Evolutionary conservation across 2,113 vertebrate genomes (phyloP), one percentile per base, ranked within the genome.

Genomic region (Ifrita kowaldi): DNA sequence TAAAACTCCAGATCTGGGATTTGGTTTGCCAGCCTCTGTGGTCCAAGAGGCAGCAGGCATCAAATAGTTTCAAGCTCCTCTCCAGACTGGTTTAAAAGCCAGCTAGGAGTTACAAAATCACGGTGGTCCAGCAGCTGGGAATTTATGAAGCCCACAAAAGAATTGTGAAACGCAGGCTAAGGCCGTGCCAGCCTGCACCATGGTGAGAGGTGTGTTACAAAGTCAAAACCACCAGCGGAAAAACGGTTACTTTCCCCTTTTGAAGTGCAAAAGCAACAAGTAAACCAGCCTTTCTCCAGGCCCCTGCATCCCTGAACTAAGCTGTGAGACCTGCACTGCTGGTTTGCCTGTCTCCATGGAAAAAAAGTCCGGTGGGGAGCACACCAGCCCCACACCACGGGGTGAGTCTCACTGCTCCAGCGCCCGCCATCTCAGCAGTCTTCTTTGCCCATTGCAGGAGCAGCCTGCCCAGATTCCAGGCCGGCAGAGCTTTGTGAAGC

Each of bases 91-190:
- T 73, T 83, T 83, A 41, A 80, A 86, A 83, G 65, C 16, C 90
- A 50, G 5, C 64, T 88, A n/a, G 16, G 69, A 83, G 62, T 93
- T 95, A 94, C 90, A 95, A 89, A 96, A 93, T 87, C 92, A 76
- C 1, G 0, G 85, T 74, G 41, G 59, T 93, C 70, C 56, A 82
- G 90, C 49, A 78, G 22, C 65, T 79, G 67, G 70, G 69, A 62
- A 62, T 95, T 95, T 94, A 83, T 85, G 49, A 95, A 95, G 90
- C 49, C 82, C 49, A 4, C 80, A 86, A 49, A 74, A 53, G 57
- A 73, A 46, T 96, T 91, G 78, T 76, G 92, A 96, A 96, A 94
- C 33, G 23, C 28, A 20, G 10, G 41, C 39, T 56, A 22, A 60
- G 73, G 70, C 87, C 1, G 0, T 63, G 82, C 82, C 87, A 93